These are phyloP conservation scores for Stercorarius parasiticus DNA, from an alignment of 2,113 vertebrate species.

Conservation along the genomic window DNA sequence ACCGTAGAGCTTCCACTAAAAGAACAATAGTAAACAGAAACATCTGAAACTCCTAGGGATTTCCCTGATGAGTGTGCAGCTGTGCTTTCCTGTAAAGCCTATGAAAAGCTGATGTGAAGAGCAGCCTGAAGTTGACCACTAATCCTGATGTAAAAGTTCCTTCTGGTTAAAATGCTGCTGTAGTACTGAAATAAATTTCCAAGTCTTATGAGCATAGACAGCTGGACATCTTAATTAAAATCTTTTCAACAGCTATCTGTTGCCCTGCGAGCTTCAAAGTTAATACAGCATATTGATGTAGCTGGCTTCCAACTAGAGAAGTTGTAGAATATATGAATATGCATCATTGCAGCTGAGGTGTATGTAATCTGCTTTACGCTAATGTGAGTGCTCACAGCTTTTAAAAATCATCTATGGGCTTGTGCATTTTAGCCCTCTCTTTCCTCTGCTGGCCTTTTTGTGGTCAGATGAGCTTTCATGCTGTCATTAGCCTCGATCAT, in stretches of 20 bases:
- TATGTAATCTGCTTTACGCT: not conserved
- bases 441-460: not conserved
- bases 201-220: not conserved
- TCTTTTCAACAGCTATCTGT: not conserved
- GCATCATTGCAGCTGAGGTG: not conserved
- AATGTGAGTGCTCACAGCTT: not conserved
- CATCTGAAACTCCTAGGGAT: not conserved
- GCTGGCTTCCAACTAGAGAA: not conserved
- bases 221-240: not conserved
- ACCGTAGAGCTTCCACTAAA: not conserved
- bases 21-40: not conserved
- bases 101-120: not conserved
- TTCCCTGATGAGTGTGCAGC: not conserved
- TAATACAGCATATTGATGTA: not conserved
- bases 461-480: accelerated
- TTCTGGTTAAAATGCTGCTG: not conserved
- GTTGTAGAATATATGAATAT: accelerated
- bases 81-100: not conserved
- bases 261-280: not conserved
- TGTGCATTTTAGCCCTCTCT: not conserved
- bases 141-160: not conserved
- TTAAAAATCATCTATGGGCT: not conserved
- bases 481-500: not conserved
- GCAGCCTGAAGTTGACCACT: not conserved
- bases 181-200: not conserved